Percentiles rank a stretch among this genome's conserved stretches.
These are phyloP conservation scores for Procavia capensis DNA, from an alignment of 2,113 vertebrate genomes.

Conservation along the genomic window DNA sequence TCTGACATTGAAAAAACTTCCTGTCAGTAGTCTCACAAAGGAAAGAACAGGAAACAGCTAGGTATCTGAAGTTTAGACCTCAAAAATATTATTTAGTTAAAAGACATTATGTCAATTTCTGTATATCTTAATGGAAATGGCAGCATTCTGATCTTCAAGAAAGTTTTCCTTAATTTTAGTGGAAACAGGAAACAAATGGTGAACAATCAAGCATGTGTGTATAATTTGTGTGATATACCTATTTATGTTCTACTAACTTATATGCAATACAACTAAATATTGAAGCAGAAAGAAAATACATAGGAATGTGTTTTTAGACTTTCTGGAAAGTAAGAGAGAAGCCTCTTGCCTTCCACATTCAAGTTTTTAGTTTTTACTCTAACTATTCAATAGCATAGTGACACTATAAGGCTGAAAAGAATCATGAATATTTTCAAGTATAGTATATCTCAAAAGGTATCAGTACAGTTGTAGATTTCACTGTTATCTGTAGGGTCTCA, in stretches of 20 bases:
- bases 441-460: neutral
- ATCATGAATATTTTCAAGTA: conserved; percentile 37
- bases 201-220: neutral
- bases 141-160: neutral
- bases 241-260: neutral
- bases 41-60: neutral
- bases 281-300: neutral
- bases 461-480: neutral
- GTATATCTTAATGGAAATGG: neutral
- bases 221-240: neutral
- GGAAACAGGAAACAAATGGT: neutral
- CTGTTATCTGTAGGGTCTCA: neutral
- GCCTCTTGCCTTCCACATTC: neutral
- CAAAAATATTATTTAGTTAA: neutral
- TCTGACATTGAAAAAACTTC: neutral
- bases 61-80: neutral
- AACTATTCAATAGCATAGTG: neutral
- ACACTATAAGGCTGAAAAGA: neutral
- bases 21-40: neutral
- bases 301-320: neutral
- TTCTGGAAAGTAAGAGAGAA: neutral
- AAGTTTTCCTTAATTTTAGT: neutral
- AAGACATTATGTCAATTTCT: neutral
- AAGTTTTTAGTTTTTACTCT: neutral
- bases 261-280: neutral